phyloP scores from a whole-genome alignment of 2,888 invertebrate genomes.

The Saturnia pavonia region DNA sequence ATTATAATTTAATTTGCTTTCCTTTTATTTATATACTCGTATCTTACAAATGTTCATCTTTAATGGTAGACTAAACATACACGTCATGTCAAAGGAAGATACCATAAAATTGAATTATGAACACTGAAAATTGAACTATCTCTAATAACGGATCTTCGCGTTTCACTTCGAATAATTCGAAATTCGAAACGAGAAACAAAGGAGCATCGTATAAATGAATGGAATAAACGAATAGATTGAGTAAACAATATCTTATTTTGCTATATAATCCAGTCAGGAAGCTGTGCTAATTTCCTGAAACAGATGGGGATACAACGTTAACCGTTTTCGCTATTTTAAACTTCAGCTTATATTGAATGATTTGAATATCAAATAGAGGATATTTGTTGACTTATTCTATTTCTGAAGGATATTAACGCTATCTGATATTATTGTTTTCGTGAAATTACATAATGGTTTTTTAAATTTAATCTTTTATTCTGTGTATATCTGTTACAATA shows the following conservation, averaged over 20 bases:
- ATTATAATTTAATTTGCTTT: slow-evolving; percentile 9
- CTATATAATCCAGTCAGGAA: slow-evolving; percentile 75
- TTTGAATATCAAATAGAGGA: slow-evolving; percentile 49
- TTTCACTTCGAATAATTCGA: slow-evolving; percentile 25
- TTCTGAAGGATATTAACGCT: slow-evolving; percentile 13
- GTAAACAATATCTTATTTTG: slow-evolving; percentile 80
- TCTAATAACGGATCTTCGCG: slow-evolving; percentile 31
- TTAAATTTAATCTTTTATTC: not conserved
- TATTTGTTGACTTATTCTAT: slow-evolving; percentile 17
- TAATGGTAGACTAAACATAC: slow-evolving; percentile 20
- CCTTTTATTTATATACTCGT: slow-evolving; percentile 3
- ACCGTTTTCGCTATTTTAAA: slow-evolving; percentile 50
- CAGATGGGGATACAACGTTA: slow-evolving; percentile 62
- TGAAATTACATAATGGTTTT: not conserved
- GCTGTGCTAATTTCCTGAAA: slow-evolving; percentile 78
- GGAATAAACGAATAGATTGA: slow-evolving; percentile 70
- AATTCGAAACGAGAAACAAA: slow-evolving; percentile 63
- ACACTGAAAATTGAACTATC: slow-evolving; percentile 30
- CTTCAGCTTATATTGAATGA: slow-evolving; percentile 58
- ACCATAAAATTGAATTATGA: slow-evolving; percentile 28
- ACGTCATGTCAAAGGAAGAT: slow-evolving; percentile 20
- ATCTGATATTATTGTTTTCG: slow-evolving; percentile 9
- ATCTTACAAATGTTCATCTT: slow-evolving; percentile 15
- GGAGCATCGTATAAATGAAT: slow-evolving; percentile 63
- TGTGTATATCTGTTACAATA: too few relatives aligned